A percentile compares a stretch with the other conserved stretches of the same genome.
phyloP scores from a whole-genome alignment of 2,888 invertebrate species.

The Drosophila fulvimacula region DNA sequence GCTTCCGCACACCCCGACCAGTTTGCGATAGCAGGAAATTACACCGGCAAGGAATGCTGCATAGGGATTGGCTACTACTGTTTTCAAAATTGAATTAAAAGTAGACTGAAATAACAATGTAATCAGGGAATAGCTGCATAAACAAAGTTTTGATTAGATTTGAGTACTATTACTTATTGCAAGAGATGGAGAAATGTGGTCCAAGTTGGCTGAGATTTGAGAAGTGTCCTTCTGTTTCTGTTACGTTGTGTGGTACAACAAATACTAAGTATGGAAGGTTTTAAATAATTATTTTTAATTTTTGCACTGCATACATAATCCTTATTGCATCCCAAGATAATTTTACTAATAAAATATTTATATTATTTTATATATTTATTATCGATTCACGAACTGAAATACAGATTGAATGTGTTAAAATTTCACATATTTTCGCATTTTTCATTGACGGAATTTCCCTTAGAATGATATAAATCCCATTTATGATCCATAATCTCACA shows the following conservation, averaged over 20 bases:
- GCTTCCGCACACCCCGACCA: conserved; percentile 42
- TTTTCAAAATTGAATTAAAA: conserved; percentile 69
- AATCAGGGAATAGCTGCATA: conserved; percentile 49
- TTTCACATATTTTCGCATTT: conserved; percentile 19
- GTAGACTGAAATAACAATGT: conserved; percentile 31
- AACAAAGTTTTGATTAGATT: conserved; percentile 52
- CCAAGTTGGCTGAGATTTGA: background rate
- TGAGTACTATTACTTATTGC: conserved; percentile 26
- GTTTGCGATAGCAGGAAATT: conserved; percentile 55
- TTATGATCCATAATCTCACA: conserved; percentile 84
- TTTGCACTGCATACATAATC: background rate
- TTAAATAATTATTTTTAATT: background rate
- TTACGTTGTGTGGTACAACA: background rate
- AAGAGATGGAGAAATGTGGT: background rate
- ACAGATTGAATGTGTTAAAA: background rate
- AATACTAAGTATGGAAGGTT: background rate
- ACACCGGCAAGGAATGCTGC: conserved; percentile 24
- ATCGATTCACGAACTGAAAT: background rate
- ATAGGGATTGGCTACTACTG: conserved; percentile 7
- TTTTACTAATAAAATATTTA: background rate
- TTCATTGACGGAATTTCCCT: conserved; percentile 17
- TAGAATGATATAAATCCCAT: conserved; percentile 82
- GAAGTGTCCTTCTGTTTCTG: background rate
- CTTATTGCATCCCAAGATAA: background rate
- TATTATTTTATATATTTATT: background rate